Percentiles rank a stretch among this genome's conserved stretches.
Evolutionary conservation across 2,888 invertebrate genomes (phyloP).

Genomic region (Dromius quadrimaculatus): DNA sequence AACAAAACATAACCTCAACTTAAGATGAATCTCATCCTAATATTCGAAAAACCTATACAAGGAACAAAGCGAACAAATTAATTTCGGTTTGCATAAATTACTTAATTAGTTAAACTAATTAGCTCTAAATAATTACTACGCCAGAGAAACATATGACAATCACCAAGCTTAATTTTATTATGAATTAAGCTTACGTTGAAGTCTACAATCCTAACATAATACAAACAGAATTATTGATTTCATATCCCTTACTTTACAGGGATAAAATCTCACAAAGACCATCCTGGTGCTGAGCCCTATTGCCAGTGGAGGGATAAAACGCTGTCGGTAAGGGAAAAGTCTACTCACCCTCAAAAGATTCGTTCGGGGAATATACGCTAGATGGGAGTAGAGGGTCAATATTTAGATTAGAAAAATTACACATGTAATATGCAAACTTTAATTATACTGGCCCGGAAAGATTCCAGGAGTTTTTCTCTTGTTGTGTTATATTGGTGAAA

Average conservation of each 20-base stretch:
- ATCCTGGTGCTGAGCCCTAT: conserved; percentile 22
- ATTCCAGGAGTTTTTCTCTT: too few relatives aligned
- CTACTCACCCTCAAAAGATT: conserved; percentile 35
- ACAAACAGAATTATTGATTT: conserved; percentile 55
- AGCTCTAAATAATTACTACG: too few relatives aligned
- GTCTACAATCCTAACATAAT: conserved; percentile 8
- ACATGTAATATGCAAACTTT: conserved; percentile 49
- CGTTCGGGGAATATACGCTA: conserved; percentile 34
- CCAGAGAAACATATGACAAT: neutral
- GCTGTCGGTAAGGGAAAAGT: neutral
- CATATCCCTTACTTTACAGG: neutral
- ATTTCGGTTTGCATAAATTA: too few relatives aligned
- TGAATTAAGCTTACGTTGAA: neutral
- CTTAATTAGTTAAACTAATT: too few relatives aligned
- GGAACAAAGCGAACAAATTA: too few relatives aligned
- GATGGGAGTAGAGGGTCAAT: conserved; percentile 44
- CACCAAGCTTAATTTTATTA: neutral
- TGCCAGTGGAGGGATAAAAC: conserved; percentile 9
- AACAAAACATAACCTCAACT: neutral
- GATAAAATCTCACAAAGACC: conserved; percentile 33
- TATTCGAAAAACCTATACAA: too few relatives aligned
- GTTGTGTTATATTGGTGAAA: too few relatives aligned
- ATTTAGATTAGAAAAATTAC: conserved; percentile 48
- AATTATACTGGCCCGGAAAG: conserved; percentile 30
- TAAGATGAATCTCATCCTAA: too few relatives aligned